These are phyloP conservation scores for Palythoa heliodiscus DNA, from an alignment of 92 coral and sea anemone genomes.

Conservation along the genomic window DNA sequence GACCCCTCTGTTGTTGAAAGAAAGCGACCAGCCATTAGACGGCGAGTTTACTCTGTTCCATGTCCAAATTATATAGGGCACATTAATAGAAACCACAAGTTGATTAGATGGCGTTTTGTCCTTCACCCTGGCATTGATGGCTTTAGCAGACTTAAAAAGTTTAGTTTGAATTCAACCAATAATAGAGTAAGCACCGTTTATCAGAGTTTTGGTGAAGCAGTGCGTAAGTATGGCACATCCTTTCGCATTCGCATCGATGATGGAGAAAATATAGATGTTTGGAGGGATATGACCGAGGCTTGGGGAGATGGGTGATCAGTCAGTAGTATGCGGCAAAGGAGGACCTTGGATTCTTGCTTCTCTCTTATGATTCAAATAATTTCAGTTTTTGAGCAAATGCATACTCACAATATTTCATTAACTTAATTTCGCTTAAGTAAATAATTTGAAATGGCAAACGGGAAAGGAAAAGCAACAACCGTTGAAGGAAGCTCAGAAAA, in stretches of 20 bases:
- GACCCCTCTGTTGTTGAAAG: conserved; percentile 31
- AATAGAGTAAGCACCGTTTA: conserved; percentile 32
- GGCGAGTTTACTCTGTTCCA: conserved; percentile 41
- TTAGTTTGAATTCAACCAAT: conserved; percentile 40
- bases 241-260: conserved; percentile 50
- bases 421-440: no score
- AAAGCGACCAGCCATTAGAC: conserved; percentile 39
- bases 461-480: background rate
- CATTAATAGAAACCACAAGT: conserved; percentile 49
- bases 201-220: background rate
- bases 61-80: conserved; percentile 55
- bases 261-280: conserved; percentile 59
- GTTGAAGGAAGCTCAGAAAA: no score
- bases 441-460: no score
- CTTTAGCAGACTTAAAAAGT: conserved; percentile 45
- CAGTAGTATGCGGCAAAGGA: no score
- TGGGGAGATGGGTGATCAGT: conserved; percentile 59
- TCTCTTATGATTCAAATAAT: no score
- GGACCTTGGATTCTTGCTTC: no score
- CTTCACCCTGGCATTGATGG: conserved; percentile 56
- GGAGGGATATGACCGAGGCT: conserved; percentile 55
- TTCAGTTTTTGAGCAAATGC: no score
- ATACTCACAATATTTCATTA: no score
- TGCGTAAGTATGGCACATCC: conserved; percentile 45
- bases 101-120: conserved; percentile 50